Evolutionary conservation across 2,113 vertebrate genomes (phyloP), one percentile per base, ranked within the genome.

Genomic region (Rhinopomastus cyanomelas): DNA sequence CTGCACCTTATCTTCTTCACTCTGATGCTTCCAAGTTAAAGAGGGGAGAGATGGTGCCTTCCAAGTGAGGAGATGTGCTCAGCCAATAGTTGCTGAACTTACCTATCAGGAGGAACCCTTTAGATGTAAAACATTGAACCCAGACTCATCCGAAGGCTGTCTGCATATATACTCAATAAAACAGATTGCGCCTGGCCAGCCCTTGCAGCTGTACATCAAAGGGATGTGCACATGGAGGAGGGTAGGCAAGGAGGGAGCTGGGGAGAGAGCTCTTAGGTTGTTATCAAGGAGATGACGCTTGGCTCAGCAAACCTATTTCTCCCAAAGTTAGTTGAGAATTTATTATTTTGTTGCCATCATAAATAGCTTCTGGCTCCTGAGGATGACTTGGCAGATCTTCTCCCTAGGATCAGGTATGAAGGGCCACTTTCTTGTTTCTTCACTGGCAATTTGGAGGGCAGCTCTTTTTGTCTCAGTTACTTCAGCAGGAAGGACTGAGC

Each of bases 151-250:
- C 81, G 46, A 72, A 92, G 42, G 53, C 42, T 72, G 0, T 34
- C 36, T 73, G 66, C 22, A 51, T 84, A 44, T 86, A 12, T 87
- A 64, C 25, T 75, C 36, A 75, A 39, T 69, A 48, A 90, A 93
- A 27, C 42, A 86, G 71, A 48, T 82, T 81, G 84, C 92, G 90
- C 81, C 94, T 88, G 84, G 88, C 74, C 81, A 87, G 77, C 57
- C 59, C 62, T 90, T 81, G 83, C 80, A 95, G 86, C 93, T 87
- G 71, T 88, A 85, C 67, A 88, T 95, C 69, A 95, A 95, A 95
- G 79, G 52, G 34, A 52, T 51, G 59, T 26, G 61, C 32, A 36
- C 13, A 30, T 0, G 12, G 56, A 80, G 37, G 39, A 81, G 46
- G 29, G 23, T 51, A 37, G 16, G 52, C 65, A 64, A 11, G 44